Evolutionary conservation across 1,140 invertebrate species (phyloP).

Genomic region (Anadara kagoshimensis): DNA sequence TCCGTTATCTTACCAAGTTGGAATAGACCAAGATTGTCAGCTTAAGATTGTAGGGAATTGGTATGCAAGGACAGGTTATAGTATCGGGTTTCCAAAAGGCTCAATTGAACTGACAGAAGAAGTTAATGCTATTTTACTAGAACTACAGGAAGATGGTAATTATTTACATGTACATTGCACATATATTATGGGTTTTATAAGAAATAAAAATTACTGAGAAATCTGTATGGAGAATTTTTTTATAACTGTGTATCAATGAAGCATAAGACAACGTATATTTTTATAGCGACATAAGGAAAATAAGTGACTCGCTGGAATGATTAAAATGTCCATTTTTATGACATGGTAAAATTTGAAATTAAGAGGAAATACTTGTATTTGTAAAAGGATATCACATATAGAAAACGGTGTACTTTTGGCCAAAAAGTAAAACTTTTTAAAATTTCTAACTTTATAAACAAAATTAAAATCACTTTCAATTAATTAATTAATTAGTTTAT

Average conservation of each 20-base stretch:
- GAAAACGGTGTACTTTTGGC: no score
- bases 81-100: slow-evolving; percentile 95
- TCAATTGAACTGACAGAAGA: slow-evolving; percentile 88
- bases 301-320: no score
- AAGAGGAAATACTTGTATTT: no score
- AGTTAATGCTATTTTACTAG: slow-evolving; percentile 95
- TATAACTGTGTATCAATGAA: background rate
- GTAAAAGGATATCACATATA: no score
- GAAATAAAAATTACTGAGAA: background rate
- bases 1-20: slow-evolving; percentile 96
- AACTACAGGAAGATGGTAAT: slow-evolving; percentile 94
- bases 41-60: slow-evolving; percentile 95
- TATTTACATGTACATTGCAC: background rate
- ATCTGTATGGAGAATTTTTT: background rate
- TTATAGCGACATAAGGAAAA: no score
- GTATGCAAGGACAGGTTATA: slow-evolving; percentile 93
- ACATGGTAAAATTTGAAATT: no score
- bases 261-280: no score
- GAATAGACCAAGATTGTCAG: slow-evolving; percentile 96
- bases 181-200: background rate
- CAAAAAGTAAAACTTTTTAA: no score
- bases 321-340: no score
- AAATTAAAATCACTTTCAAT: no score
- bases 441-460: no score
- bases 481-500: no score